Base-by-base conservation (phyloP, 1,140 invertebrate genomes). In the Trypoxylus dichotomus region DNA sequence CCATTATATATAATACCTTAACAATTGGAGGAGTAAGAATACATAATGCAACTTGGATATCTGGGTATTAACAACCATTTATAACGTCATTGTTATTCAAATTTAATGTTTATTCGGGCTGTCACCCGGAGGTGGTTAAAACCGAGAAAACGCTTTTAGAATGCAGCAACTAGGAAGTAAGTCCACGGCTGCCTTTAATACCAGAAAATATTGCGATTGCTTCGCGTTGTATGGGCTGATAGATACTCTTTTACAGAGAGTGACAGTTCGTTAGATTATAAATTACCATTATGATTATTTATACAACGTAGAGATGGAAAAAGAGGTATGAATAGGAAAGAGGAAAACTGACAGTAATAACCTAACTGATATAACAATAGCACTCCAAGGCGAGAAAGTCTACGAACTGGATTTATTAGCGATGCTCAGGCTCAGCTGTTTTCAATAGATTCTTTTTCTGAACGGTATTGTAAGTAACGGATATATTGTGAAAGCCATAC, bases 261-360 rank as follows among this genome's bases (percentile, higher is more conserved):
- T 68, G 60, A 68, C 60, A 68, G 60, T 24, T 68, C 60, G 60
- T 68, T 68, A 68, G 60, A 68, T 24, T 68, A 68, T 68, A 68
- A 68, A 68, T 68, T 68, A 29, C 24, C 60, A 68, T 68, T 68
- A 68, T 68, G 60, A 24, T 29, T 68, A 68, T 68, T 68, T 68
- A 24, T 68, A 68, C 24, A 13, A 13, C 60, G 60, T 24, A 13
- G 21, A 15, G 13, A 13, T 6, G 13, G 24, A 68, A 68, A 68
- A 29, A 68, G 15, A 27, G 27, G 27, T 7, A 68, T 15, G 19
- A 25, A 27, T 68, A 29, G 13, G 60, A 68, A 68, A 10, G 60
- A 27, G 21, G 60, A 68, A 68, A 68, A 27, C 60, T 25, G 21
- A 68, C 27, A 68, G 27, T 29, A 68, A 68, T 68, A 68, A 60